Evolutionary conservation across 2,113 vertebrate genomes (phyloP), one percentile per base, ranked within the genome.

Genomic region (Tretioscincus oriximinensis): DNA sequence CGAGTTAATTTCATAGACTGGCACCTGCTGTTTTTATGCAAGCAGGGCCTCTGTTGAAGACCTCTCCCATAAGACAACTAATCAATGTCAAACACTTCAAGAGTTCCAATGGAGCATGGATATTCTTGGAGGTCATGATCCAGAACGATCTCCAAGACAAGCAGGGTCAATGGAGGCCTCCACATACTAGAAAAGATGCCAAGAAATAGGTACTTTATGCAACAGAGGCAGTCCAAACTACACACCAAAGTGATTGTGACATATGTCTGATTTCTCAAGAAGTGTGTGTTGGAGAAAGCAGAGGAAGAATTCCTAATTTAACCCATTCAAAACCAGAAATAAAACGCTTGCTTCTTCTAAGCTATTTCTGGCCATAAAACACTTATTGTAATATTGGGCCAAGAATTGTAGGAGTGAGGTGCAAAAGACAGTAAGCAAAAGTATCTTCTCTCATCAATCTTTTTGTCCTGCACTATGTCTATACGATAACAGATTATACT

Each of bases 31-130:
- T 26, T 72, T 26, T 70, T 47, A 29, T 64, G 69, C 58, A 24
- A 51, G 7, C 69, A 73, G 47, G 20, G 61, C 3, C 35, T 61
- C 20, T 63, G 21, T 45, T 28, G 41, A 72, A 70, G 73, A 21
- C 26, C 41, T 29, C 29, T n/a, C 41, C 58, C 65, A 22, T 60
- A 64, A 28, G 26, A 41, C 60, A 80, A 45, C 69, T 64, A 31
- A 80, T 72, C 78, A 72, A 24, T 64, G 78, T 72, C 69, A 80
- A 64, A 28, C 69, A 74, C 63, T 26, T 72, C 64, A 67, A 82
- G 28, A 60, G 58, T 41, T 72, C 60, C 68, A 35, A 26, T 35
- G 74, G 71, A 82, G 45, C 58, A 77, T 64, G 75, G 65, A 22
- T 77, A n/a, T 70, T 77, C 22, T 8, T 9, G 16, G 58, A 72